phyloP scores from a whole-genome alignment of 2,113 vertebrate genomes.

The Cephalopterus ornatus region DNA sequence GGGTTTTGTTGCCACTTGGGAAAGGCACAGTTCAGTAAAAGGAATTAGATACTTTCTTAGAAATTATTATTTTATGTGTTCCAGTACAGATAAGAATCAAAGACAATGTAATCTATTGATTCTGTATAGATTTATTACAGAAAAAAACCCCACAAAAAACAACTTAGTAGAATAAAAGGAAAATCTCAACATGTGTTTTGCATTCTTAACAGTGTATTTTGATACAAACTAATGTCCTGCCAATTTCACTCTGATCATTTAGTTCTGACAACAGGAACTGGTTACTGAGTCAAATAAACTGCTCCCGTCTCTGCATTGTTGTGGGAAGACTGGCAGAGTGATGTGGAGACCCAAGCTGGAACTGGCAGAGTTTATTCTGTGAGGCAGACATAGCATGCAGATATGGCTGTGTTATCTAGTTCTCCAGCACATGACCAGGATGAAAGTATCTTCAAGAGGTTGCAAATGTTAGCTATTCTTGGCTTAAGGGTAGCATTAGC shows the following conservation, averaged over 20 bases:
- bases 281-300: accelerated
- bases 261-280: background rate
- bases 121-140: background rate
- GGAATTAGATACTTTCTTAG: background rate
- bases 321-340: background rate
- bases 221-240: background rate
- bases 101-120: background rate
- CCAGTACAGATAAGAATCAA: background rate
- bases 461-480: background rate
- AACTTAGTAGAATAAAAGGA: background rate
- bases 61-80: background rate
- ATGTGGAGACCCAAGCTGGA: background rate
- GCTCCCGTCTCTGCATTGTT: accelerated
- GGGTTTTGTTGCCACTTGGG: background rate
- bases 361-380: background rate
- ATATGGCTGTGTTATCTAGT: background rate
- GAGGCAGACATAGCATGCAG: background rate
- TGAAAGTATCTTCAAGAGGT: background rate
- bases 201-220: background rate
- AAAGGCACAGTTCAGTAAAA: background rate
- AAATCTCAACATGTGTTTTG: background rate
- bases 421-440: background rate
- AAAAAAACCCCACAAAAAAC: background rate
- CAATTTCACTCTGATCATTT: background rate
- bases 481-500: background rate